Conservation (phyloP, 2,797 vertebrate species). For the Tragopan temminckii region DNA sequence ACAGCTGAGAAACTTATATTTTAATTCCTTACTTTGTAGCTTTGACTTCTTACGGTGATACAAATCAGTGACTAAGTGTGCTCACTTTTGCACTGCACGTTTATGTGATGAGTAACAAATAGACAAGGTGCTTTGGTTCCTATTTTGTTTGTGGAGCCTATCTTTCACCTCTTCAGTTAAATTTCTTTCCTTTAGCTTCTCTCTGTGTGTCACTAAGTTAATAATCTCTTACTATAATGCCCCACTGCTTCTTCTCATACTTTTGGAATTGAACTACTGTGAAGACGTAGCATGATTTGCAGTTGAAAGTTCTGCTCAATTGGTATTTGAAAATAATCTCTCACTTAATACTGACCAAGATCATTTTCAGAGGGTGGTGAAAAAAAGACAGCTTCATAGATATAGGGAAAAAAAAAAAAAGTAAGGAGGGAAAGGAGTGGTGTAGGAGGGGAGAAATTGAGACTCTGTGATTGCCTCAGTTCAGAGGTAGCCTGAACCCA, state of each 20-base stretch:
- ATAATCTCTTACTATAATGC: not conserved
- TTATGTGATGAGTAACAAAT: not conserved
- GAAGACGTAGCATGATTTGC: not conserved
- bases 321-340: slow-evolving; percentile 21
- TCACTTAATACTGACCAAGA: not conserved
- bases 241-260: not conserved
- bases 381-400: not conserved
- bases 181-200: not conserved
- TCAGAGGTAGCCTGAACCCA: not conserved
- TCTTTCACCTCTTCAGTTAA: not conserved
- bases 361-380: not conserved
- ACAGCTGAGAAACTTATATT: not conserved
- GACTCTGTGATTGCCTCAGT: not conserved
- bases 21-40: not conserved
- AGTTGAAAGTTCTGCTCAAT: not conserved
- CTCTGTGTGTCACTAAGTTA: not conserved
- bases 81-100: rapidly evolving
- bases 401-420: not conserved
- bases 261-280: not conserved
- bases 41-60: not conserved
- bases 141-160: not conserved
- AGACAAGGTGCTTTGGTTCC: not conserved
- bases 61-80: not conserved
- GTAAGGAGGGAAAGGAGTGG: no score
- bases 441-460: not conserved